These are phyloP conservation scores for Branchinecta lynchi DNA, from an alignment of 1,140 invertebrate genomes.

Conservation along the genomic window DNA sequence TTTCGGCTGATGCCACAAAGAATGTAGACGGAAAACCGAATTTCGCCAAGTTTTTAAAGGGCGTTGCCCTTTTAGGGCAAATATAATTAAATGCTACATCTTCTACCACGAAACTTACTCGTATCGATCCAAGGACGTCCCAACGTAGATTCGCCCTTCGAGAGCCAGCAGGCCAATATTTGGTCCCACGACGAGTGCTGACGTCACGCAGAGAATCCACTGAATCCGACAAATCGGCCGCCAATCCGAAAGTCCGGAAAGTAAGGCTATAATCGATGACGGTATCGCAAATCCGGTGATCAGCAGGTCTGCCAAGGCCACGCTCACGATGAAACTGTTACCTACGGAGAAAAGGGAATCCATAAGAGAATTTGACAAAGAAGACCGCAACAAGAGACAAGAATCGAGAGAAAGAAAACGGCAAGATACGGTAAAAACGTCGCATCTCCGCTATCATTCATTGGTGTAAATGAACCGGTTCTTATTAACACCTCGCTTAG, in stretches of 20 bases:
- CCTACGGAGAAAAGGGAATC: conserved; percentile 37
- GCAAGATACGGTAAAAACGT: no score
- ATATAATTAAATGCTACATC: no score
- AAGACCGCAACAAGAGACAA: no score
- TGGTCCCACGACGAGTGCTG: conserved; percentile 46
- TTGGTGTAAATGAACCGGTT: no score
- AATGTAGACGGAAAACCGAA: no score
- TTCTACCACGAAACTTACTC: not conserved
- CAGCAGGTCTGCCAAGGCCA: conserved; percentile 53
- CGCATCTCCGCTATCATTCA: no score
- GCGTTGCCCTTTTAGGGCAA: no score
- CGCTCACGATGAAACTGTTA: conserved; percentile 60
- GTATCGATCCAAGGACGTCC: not conserved
- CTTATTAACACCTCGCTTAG: no score
- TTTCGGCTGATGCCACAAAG: no score
- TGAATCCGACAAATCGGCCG: conserved; percentile 45
- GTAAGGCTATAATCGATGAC: conserved; percentile 40
- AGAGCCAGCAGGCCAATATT: conserved; percentile 44
- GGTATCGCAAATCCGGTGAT: conserved; percentile 55
- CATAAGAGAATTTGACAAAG: no score
- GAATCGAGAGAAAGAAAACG: no score
- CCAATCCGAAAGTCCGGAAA: not conserved
- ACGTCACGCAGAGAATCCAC: conserved; percentile 47
- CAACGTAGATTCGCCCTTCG: conserved; percentile 29
- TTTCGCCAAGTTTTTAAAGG: no score